Percentiles rank a stretch among this genome's conserved stretches.
phyloP scores from a whole-genome alignment of 2,113 vertebrate species.

The Vulpes vulpes region DNA sequence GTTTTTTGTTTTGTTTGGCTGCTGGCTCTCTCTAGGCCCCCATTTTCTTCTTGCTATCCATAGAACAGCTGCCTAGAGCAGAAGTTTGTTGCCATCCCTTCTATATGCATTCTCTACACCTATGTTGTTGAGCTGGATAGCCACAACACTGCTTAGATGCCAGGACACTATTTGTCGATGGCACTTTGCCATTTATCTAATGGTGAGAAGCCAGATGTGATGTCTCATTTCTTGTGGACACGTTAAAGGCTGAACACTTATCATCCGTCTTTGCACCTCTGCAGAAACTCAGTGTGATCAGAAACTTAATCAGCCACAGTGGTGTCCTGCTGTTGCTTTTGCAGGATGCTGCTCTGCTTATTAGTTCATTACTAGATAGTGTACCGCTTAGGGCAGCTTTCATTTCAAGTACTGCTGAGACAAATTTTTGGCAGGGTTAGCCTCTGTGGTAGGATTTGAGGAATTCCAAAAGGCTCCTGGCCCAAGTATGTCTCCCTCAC shows the following conservation, averaged over 20 bases:
- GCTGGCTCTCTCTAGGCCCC: background rate
- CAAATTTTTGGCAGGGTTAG: slow-evolving; percentile 56
- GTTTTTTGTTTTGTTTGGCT: slow-evolving; percentile 14
- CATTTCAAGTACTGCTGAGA: slow-evolving; percentile 60
- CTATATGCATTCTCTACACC: background rate
- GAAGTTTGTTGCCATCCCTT: background rate
- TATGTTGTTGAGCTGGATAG: background rate
- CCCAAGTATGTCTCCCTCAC: slow-evolving; percentile 37
- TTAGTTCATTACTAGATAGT: slow-evolving; percentile 57
- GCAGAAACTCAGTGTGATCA: background rate
- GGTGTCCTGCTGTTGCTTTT: slow-evolving; percentile 47
- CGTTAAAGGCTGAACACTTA: slow-evolving; percentile 16
- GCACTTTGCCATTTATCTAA: slow-evolving; percentile 54
- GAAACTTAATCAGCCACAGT: slow-evolving; percentile 29
- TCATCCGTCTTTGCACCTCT: background rate
- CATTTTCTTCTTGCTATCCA: slow-evolving; percentile 33
- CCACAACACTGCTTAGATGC: background rate
- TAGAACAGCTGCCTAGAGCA: background rate
- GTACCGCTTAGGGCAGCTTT: slow-evolving; percentile 55
- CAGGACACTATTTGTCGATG: slow-evolving; percentile 12
- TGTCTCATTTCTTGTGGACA: slow-evolving; percentile 54
- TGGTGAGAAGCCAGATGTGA: slow-evolving; percentile 55
- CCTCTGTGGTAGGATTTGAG: slow-evolving; percentile 68
- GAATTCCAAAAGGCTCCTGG: slow-evolving; percentile 59
- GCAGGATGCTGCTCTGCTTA: slow-evolving; percentile 43